phyloP scores from a whole-genome alignment of 2,888 invertebrate species.

The Taphrorychus bicolor region DNA sequence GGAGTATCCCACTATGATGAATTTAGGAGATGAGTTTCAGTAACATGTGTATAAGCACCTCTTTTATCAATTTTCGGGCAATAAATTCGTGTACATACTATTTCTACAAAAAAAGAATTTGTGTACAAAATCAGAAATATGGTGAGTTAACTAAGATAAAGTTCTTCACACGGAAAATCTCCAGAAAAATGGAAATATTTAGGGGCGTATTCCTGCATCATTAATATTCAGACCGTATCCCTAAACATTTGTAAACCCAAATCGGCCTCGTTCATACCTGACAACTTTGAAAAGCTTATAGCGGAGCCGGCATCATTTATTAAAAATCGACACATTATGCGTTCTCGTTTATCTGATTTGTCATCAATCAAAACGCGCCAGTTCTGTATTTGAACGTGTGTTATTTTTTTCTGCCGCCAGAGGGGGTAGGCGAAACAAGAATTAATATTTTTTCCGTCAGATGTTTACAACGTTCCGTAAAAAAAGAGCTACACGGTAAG shows the following conservation, averaged over 20 bases:
- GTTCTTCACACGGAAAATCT: background rate
- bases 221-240: conserved; percentile 17
- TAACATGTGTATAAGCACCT: no score
- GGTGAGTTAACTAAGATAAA: background rate
- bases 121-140: no score
- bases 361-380: conserved; percentile 28
- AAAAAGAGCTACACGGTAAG: conserved; percentile 15
- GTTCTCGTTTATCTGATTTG: conserved; percentile 35
- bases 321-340: conserved; percentile 35
- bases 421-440: conserved; percentile 21
- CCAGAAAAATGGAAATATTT: background rate
- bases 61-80: no score
- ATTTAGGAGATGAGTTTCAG: no score
- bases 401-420: conserved; percentile 15
- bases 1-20: no score
- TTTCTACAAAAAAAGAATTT: no score
- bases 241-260: conserved; percentile 20
- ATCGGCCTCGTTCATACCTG: conserved; percentile 22
- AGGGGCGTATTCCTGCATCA: background rate
- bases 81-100: no score
- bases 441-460: conserved; percentile 29
- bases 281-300: conserved; percentile 27
- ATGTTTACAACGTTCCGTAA: conserved; percentile 14
- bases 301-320: conserved; percentile 24
- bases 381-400: conserved; percentile 26